phyloP scores from a whole-genome alignment of 2,797 vertebrate genomes.

The Artibeus lituratus region DNA sequence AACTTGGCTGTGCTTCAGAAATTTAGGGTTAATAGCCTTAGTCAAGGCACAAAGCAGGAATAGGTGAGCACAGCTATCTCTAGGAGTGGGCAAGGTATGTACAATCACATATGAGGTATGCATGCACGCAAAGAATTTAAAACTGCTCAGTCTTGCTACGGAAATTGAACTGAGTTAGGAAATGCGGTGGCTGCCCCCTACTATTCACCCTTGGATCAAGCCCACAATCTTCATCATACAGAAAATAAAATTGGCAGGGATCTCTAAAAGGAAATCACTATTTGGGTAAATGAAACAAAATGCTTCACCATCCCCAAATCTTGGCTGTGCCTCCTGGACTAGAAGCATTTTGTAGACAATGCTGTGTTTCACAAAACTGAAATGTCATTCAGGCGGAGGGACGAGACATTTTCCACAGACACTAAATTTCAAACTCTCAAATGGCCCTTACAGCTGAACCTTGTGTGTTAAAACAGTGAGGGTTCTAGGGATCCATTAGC shows the following conservation, averaged over 20 bases:
- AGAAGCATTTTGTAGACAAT: slow-evolving; percentile 84
- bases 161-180: slow-evolving; percentile 78
- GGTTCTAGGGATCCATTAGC: slow-evolving; percentile 78
- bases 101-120: slow-evolving; percentile 84
- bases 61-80: slow-evolving; percentile 82
- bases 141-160: slow-evolving; percentile 81
- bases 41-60: slow-evolving; percentile 82
- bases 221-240: slow-evolving; percentile 81
- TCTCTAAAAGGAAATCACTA: slow-evolving; percentile 79
- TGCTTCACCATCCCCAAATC: slow-evolving; percentile 83
- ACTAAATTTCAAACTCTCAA: slow-evolving; percentile 83
- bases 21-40: slow-evolving; percentile 83
- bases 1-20: slow-evolving; percentile 88
- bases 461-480: slow-evolving; percentile 80
- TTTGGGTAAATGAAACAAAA: slow-evolving; percentile 82
- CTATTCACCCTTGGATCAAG: slow-evolving; percentile 57
- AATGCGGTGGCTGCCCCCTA: slow-evolving; percentile 74
- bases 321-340: slow-evolving; percentile 81
- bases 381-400: slow-evolving; percentile 81
- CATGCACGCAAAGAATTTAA: slow-evolving; percentile 84
- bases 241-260: slow-evolving; percentile 79
- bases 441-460: slow-evolving; percentile 81
- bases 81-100: slow-evolving; percentile 76
- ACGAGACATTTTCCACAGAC: slow-evolving; percentile 83
- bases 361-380: slow-evolving; percentile 83